phyloP scores from a whole-genome alignment of 2,888 invertebrate species.

The Strigamia maritima region DNA sequence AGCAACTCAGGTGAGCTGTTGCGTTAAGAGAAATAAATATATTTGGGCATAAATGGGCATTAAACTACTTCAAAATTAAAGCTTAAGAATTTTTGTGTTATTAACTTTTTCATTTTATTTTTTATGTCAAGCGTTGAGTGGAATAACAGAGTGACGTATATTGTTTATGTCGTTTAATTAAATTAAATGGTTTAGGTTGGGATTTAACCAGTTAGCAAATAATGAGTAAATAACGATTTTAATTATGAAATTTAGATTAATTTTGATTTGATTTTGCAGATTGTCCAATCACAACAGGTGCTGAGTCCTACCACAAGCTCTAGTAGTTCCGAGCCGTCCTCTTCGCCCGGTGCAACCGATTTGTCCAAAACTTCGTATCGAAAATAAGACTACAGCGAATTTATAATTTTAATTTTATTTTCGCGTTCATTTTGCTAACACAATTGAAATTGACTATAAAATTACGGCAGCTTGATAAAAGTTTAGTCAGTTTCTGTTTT shows the following conservation, averaged over 20 bases:
- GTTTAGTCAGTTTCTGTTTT: neutral
- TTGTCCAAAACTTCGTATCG: slow-evolving; percentile 21
- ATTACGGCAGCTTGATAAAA: neutral
- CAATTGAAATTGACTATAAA: neutral
- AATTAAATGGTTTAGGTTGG: neutral
- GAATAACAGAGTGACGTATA: neutral
- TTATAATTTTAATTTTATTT: no score
- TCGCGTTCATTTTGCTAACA: neutral
- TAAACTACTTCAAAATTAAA: neutral
- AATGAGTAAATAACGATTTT: neutral
- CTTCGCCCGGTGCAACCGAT: slow-evolving; percentile 28
- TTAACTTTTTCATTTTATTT: neutral
- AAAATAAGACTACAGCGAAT: neutral
- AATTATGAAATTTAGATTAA: neutral
- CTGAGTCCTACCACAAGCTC: slow-evolving; percentile 36
- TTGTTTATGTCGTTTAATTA: neutral
- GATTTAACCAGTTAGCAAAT: neutral
- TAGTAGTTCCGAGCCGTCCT: slow-evolving; percentile 35
- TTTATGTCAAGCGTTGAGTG: neutral
- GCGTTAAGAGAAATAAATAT: neutral
- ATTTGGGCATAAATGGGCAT: neutral
- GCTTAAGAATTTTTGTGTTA: neutral
- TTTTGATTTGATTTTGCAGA: slow-evolving; percentile 19
- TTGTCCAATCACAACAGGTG: slow-evolving; percentile 22
- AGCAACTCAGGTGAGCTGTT: slow-evolving; percentile 47